Base-by-base conservation (phyloP, 2,113 vertebrate species). In the Sturnira hondurensis region DNA sequence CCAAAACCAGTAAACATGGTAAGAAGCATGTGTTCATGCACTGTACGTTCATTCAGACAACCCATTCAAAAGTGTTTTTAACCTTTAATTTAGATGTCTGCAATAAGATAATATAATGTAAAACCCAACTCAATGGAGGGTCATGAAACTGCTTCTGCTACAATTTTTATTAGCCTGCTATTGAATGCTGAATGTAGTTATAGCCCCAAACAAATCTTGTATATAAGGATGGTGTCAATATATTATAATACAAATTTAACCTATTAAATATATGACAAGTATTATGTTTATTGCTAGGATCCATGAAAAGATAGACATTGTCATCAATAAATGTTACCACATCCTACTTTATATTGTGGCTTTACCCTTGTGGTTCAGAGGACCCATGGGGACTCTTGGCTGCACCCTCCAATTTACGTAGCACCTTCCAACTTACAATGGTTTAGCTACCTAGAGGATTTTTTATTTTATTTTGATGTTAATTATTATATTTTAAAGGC, bases 31-130 rank as follows among this genome's bases (percentile, higher is more conserved):
- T 98, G 97, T 98, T 98, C 97, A 98, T 93, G 97, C 82, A 93
- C 96, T 97, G 97, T 98, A 97, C 97, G 96, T 97, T 98, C 96
- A 97, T 98, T 96, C 96, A 98, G 96, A 98, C 97, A 98, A 98
- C 95, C 96, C 97, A 98, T 98, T 98, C 98, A 98, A 97, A 95
- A 97, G 97, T 98, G 97, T 98, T 98, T 98, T 98, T 98, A 98
- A 98, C 98, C 98, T 98, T 98, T 99, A 98, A 98, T 98, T 98
- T 98, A 98, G 96, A 98, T 97, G 98, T 98, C 98, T 98, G 94
- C 95, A 95, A 95, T 98, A 98, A 98, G 98, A 98, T 98, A 98
- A 98, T 98, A 98, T 97, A 97, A 98, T 98, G 96, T 98, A 98
- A 99, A 98, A 98, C 98, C 98, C 97, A 98, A 98, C 98, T 98